These are phyloP conservation scores for Myrmecobius fasciatus DNA, from an alignment of 2,113 vertebrate genomes.

Conservation along the genomic window DNA sequence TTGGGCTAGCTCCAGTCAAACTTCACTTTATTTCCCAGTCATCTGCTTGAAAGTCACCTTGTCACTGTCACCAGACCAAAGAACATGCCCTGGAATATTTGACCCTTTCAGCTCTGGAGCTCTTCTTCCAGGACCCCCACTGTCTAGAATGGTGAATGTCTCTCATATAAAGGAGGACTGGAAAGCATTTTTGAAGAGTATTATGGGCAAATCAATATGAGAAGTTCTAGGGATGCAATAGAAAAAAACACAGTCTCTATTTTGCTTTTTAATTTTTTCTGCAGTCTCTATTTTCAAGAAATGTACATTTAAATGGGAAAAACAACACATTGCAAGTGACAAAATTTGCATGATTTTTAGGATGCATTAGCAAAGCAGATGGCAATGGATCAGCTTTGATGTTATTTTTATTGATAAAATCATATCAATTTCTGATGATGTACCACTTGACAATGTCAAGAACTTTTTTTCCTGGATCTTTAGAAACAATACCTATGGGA, in stretches of 20 bases:
- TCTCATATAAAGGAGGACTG: not conserved
- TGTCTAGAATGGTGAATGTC: not conserved
- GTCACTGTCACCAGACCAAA: not conserved
- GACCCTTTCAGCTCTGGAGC: not conserved
- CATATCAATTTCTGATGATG: not conserved
- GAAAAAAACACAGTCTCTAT: not conserved
- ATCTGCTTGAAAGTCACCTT: not conserved
- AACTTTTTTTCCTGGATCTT: not conserved
- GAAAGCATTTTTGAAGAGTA: not conserved
- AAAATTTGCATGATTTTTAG: not conserved
- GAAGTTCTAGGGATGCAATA: not conserved
- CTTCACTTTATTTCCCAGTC: not conserved
- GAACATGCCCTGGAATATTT: not conserved
- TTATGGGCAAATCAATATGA: not conserved
- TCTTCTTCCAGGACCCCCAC: not conserved
- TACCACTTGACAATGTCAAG: not conserved
- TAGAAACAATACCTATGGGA: not conserved
- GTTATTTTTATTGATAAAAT: not conserved
- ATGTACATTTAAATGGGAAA: not conserved
- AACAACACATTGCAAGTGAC: not conserved
- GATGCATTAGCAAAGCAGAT: not conserved
- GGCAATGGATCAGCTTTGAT: not conserved
- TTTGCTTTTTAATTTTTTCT: too few species aligned
- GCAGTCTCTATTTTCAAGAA: not conserved
- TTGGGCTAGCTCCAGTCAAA: not conserved